A percentile compares a stretch with the other conserved stretches of the same genome.
Evolutionary conservation across 2,888 invertebrate genomes (phyloP).

Genomic region (Lasioglossum lativentre): DNA sequence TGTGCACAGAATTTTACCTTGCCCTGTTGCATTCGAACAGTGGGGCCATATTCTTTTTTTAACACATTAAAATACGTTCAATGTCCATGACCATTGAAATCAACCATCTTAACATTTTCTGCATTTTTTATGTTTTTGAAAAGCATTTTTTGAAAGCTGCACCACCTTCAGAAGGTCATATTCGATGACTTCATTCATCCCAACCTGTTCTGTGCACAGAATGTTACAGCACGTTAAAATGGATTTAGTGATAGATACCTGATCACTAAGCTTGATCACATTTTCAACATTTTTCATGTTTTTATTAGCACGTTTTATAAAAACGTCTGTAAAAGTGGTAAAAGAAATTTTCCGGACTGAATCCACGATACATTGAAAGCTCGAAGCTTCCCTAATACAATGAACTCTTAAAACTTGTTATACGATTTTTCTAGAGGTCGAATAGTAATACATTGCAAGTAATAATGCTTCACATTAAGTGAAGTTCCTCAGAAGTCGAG

Average conservation of each 20-base stretch:
- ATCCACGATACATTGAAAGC: neutral
- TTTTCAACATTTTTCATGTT: neutral
- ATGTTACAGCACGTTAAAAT: neutral
- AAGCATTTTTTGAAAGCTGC: slow-evolving; percentile 33
- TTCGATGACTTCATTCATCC: too few species aligned
- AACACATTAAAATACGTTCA: too few species aligned
- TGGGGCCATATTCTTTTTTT: neutral
- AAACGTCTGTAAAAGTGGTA: neutral
- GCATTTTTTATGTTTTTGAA: neutral
- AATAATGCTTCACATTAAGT: neutral
- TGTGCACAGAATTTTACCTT: neutral
- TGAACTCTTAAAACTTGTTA: neutral
- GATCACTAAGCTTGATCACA: neutral
- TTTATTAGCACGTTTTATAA: neutral
- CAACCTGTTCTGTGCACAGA: too few species aligned
- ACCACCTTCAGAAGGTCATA: slow-evolving; percentile 54
- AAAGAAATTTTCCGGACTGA: too few species aligned
- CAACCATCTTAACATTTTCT: too few species aligned
- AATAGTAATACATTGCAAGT: neutral
- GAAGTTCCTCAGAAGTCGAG: neutral
- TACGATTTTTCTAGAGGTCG: neutral
- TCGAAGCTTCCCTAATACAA: neutral
- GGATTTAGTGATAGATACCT: too few species aligned
- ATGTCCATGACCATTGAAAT: neutral
- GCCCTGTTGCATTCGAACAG: neutral